Conservation (phyloP, 2,888 invertebrate species). For the Entomobrya multifasciata region DNA sequence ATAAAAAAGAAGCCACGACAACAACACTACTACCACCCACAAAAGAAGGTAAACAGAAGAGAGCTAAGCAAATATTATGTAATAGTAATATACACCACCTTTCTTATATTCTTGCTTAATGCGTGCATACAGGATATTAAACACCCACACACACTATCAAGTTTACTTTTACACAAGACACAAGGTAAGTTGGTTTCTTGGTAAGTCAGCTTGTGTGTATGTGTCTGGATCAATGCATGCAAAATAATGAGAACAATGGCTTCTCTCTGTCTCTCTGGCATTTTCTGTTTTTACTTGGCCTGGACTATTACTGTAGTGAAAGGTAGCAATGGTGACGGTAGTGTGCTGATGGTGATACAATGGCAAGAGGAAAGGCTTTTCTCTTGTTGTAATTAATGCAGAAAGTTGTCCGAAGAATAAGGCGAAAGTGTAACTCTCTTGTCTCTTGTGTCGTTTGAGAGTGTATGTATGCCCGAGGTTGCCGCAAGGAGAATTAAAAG, state of each 20-base stretch:
- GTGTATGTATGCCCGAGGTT: constrained; percentile 8
- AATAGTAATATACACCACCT: constrained; percentile 35
- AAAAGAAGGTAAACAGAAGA: constrained; percentile 25
- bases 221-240: constrained; percentile 39
- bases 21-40: too few relatives aligned
- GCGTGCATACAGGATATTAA: background rate
- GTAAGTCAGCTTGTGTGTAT: background rate
- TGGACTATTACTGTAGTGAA: background rate
- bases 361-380: constrained; percentile 27
- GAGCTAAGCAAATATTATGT: constrained; percentile 37
- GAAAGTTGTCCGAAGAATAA: constrained; percentile 59
- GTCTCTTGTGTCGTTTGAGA: background rate
- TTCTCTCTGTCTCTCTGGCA: background rate
- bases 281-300: constrained; percentile 27
- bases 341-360: constrained; percentile 1
- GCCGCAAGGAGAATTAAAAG: constrained; percentile 51
- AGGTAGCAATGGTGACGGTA: too few relatives aligned
- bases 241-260: constrained; percentile 46
- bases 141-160: background rate
- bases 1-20: background rate
- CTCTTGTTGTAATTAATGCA: constrained; percentile 68
- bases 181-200: background rate
- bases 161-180: constrained; percentile 8
- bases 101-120: too few relatives aligned
- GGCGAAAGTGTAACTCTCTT: constrained; percentile 42